Base-by-base conservation (phyloP, 2,113 vertebrate species). In the Dasypus novemcinctus region DNA sequence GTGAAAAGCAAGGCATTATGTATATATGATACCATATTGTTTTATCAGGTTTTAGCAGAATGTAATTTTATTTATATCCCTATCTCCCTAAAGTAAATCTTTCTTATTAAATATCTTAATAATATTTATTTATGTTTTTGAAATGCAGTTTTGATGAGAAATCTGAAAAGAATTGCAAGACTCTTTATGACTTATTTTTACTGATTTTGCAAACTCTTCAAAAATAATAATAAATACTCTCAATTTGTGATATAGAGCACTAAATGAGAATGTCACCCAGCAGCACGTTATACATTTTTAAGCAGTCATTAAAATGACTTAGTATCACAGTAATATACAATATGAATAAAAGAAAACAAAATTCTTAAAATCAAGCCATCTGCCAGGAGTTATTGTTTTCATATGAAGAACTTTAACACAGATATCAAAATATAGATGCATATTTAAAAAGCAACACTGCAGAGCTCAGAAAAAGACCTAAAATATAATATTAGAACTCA, bases 41-140 rank as follows among this genome's bases (percentile, higher is more conserved):
- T 82, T 78, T 64, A 71, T 93, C 36, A 92, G 1, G 11, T 76
- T 82, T 7, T 90, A 64, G 11, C n/a, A 93, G 14, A 59, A 68
- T 68, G n/a, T 63, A 78, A 87, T 74, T 74, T 95, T 75, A 92
- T 84, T 86, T 95, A 69, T 59, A 29, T 11, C 4, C 18, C 8
- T 89, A n/a, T 85, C 46, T 72, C 23, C n/a, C 80, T 25, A 89
- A 93, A 86, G 52, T 5, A 80, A 20, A 88, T 8, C 54, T 68
- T 94, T 92, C 33, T 90, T 88, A 94, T 71, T 96, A 86, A 95
- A 69, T 91, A 43, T 80, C 91, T 91, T 90, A 66, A 64, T 90
- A 80, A 76, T 96, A 68, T 81, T 88, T 91, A 29, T 90, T 49
- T 49, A 49, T 49, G 7, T 43, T 80, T 91, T 78, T 92, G 46